Evolutionary conservation across 1,140 invertebrate species (phyloP).

Genomic region (Chymomyza costata): DNA sequence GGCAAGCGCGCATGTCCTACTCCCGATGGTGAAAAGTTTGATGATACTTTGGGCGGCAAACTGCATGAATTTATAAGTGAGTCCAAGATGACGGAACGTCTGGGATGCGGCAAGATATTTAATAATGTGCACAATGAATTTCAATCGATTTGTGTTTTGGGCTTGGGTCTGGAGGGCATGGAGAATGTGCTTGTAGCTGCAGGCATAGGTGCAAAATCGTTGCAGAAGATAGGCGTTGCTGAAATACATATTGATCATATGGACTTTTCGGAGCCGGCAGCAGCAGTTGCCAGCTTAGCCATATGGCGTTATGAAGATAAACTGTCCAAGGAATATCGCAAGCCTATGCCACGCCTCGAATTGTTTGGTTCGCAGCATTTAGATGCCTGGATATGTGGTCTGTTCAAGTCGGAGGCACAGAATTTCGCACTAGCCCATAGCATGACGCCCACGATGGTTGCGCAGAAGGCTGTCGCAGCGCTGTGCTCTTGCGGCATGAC

Average conservation of each 20-base stretch:
- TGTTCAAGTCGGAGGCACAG: conserved; percentile 86
- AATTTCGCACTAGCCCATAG: conserved; percentile 91
- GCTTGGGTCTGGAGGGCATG: conserved; percentile 81
- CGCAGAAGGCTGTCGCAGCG: conserved; percentile 77
- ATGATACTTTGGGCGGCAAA: conserved; percentile 63
- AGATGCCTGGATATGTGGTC: conserved; percentile 82
- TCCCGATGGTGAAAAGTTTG: conserved; percentile 58
- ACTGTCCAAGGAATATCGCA: conserved; percentile 77
- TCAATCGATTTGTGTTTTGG: conserved; percentile 80
- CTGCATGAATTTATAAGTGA: conserved; percentile 56
- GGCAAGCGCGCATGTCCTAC: conserved; percentile 62
- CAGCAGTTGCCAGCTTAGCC: conserved; percentile 81
- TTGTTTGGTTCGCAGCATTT: conserved; percentile 75
- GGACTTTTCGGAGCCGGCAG: conserved; percentile 83
- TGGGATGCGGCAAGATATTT: conserved; percentile 78
- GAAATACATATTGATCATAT: conserved; percentile 82
- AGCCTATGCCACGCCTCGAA: conserved; percentile 75
- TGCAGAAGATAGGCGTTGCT: conserved; percentile 78
- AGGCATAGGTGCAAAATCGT: conserved; percentile 77
- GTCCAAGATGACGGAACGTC: conserved; percentile 54
- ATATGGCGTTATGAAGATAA: conserved; percentile 82
- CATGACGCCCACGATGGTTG: conserved; percentile 90
- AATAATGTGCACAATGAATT: conserved; percentile 80
- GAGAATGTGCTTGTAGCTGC: conserved; percentile 76
- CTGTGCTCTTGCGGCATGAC: conserved; percentile 78